Evolutionary conservation across 2,888 invertebrate species (phyloP), one percentile per base, ranked within the genome.

Genomic region (Melinaea menophilus): DNA sequence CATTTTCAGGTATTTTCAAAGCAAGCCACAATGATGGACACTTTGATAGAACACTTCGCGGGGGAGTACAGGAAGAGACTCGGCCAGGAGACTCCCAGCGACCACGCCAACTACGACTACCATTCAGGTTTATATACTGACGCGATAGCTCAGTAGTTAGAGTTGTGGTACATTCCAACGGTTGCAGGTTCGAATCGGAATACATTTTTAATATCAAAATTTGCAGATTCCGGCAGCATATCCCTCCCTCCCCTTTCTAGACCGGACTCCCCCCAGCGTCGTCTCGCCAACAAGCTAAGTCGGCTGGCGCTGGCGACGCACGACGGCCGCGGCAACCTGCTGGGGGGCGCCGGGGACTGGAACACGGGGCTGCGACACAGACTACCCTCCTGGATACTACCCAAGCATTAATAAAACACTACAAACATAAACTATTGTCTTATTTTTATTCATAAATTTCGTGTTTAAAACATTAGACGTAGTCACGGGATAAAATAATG

Each of bases 21-120:
- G 79, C 95, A 94, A 91, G 96, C 96, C 46, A 92, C 94, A 68
- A 94, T 97, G 94, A 96, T 97, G 95, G 97, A 97, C 84, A 95
- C 95, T 2, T 87, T 97, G 64, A 96, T 97, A 71, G 94, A 95
- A 63, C 93, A 94, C 67, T 97, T 97, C 82, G 95, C 96, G 1
- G 95, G 95, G 59, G 95, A 95, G 80, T 91, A 94, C 74, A 93
- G 95, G 73, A 93, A 92, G 74, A 81, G 92, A 55, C 89, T 92
- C 46, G 91, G 92, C 3, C 92, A 89, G 63, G 91, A 90, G 60
- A 88, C 88, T 0, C 90, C 89, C 0, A 86, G 86, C 56, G 90
- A 91, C n/a, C 88, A 90, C 66, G 84, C 86, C 4, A 87, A 89
- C 67, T 90, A 87, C 34, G 91, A 91, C 62, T 90, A 90, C 57